phyloP scores from a whole-genome alignment of 1,140 invertebrate genomes.

The Parapsyche elsis region DNA sequence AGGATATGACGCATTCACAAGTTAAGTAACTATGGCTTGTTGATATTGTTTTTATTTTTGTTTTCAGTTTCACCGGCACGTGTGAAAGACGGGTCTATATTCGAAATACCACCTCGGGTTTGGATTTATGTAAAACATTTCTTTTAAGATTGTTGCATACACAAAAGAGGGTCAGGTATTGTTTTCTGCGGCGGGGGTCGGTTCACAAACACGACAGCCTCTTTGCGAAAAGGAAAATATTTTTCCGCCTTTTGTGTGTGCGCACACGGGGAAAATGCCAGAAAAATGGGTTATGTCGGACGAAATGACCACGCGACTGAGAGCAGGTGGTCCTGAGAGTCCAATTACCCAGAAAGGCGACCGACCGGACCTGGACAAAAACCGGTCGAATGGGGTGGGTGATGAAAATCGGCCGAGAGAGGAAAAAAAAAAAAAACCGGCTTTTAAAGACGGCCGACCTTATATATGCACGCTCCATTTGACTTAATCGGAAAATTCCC shows the following conservation, averaged over 20 bases:
- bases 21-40: too few relatives aligned
- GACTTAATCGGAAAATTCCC: too few relatives aligned
- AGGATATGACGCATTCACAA: too few relatives aligned
- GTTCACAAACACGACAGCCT: background rate
- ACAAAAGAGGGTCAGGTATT: background rate
- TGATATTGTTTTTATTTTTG: too few relatives aligned
- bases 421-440: background rate
- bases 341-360: constrained; percentile 29
- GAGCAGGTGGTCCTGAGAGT: constrained; percentile 31
- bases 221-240: background rate
- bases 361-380: constrained; percentile 12
- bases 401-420: background rate
- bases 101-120: background rate
- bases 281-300: constrained; percentile 31
- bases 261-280: background rate
- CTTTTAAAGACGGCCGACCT: too few relatives aligned
- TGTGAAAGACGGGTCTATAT: background rate
- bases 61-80: too few relatives aligned
- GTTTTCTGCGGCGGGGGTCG: background rate
- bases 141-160: constrained; percentile 13
- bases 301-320: constrained; percentile 26
- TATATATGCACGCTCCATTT: too few relatives aligned
- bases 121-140: background rate
- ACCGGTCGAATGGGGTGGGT: background rate
- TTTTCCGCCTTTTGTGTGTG: background rate